These are phyloP conservation scores for Chalcis sispes DNA, from an alignment of 2,888 invertebrate species.

Conservation along the genomic window DNA sequence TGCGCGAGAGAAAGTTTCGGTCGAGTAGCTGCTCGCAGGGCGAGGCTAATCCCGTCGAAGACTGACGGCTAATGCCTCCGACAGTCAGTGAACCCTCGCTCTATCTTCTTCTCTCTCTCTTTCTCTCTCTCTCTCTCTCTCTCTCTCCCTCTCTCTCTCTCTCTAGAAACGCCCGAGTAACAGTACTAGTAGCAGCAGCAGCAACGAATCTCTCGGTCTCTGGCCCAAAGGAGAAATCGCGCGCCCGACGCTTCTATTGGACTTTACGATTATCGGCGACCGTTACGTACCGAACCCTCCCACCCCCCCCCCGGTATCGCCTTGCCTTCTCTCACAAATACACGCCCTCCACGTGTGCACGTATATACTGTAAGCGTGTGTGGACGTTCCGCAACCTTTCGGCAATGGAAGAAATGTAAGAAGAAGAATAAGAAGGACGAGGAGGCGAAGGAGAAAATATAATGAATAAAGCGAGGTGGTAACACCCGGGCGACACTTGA, in stretches of 20 bases:
- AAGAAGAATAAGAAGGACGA: neutral
- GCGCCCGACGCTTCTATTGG: constrained; percentile 45
- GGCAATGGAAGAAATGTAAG: neutral
- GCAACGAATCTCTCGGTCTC: too few species aligned
- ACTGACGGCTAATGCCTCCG: constrained; percentile 48
- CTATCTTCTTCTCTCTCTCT: neutral
- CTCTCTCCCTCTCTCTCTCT: constrained; percentile 5
- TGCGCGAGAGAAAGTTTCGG: neutral
- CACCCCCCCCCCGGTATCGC: too few species aligned
- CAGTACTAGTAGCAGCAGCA: too few species aligned
- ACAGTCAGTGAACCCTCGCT: constrained; percentile 22
- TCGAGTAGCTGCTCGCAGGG: constrained; percentile 7
- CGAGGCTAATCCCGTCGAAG: constrained; percentile 44
- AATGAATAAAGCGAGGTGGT: constrained; percentile 48
- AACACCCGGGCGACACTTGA: constrained; percentile 1
- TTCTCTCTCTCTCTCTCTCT: constrained; percentile 9
- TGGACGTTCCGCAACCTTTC: too few species aligned
- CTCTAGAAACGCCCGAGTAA: neutral
- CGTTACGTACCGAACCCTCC: constrained; percentile 49
- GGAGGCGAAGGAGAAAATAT: neutral
- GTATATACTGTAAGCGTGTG: neutral
- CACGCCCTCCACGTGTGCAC: neutral
- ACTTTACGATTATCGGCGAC: constrained; percentile 58
- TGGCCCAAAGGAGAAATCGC: constrained; percentile 49
- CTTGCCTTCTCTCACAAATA: neutral